Base-by-base conservation (phyloP, 2,888 invertebrate genomes). In the Drosophila mettleri region DNA sequence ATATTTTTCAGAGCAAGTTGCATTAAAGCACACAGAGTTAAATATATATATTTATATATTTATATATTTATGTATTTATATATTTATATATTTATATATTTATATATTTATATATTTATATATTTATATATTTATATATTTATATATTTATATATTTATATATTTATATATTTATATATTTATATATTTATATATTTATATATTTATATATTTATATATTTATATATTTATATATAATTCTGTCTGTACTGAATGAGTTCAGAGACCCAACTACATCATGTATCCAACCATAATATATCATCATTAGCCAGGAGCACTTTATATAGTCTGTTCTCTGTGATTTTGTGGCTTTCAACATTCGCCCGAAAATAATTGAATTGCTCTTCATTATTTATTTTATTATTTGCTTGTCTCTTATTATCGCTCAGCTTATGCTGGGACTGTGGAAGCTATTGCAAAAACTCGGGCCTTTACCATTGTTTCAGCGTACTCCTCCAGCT, bases 371-470 rank as follows among this genome's bases (percentile, higher is more conserved):
- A 90, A 88, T 84, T 89, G 82, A 88, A 90, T 88, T 90, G 89
- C 73, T 86, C 75, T 72, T 89, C 69, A 78, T 88, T 89, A 88
- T 89, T 88, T 86, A 84, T 88, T 89, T 86, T 86, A 88, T 89
- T 84, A 88, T 80, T 86, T 73, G 75, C 89, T 89, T 84, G 85
- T 88, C 88, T 78, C 78, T 78, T 74, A 81, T 87, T 86, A 86
- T 86, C 84, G 88, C 46, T 57, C 86, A 81, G 86, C 86, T 84
- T 72, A 83, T 53, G 59, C 43, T 53, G 67, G 53, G 61, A 49
- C 36, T 53, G 46, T 27, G 45, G 33, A 34, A 59, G 68, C 72
- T 75, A 72, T 72, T 63, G 49, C 57, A 39, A 41, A 41, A 52
- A 53, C 46, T 49, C 64, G 71, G 24, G 54, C 34, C 57, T 45